Conservation (phyloP, 2,113 vertebrate species). For the Narcine bancroftii region DNA sequence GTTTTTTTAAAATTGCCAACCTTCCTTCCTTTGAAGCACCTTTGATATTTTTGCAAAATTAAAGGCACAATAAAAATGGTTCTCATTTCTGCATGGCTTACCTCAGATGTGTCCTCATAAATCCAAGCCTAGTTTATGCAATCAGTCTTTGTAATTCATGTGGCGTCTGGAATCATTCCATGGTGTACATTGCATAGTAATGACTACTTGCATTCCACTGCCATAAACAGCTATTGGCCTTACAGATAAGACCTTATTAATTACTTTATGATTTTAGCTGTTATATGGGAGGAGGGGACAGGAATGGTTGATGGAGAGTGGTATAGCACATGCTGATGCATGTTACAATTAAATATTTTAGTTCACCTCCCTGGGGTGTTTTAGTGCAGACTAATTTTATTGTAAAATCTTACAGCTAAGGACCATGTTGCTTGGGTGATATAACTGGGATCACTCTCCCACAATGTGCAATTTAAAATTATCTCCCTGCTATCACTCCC, state of each 20-base stretch:
- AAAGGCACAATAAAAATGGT: too few species aligned
- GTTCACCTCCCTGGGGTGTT: neutral
- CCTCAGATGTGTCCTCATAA: too few species aligned
- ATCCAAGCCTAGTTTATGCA: neutral
- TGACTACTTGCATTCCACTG: neutral
- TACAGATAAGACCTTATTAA: neutral
- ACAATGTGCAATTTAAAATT: neutral
- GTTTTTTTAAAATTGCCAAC: too few species aligned
- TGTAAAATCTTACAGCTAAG: neutral
- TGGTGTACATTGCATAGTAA: neutral
- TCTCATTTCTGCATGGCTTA: neutral
- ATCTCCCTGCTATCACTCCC: neutral
- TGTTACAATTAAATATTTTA: neutral
- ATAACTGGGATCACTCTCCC: neutral
- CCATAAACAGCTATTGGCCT: neutral
- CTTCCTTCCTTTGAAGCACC: too few species aligned
- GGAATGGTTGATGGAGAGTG: neutral
- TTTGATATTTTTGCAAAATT: too few species aligned
- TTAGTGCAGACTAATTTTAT: neutral
- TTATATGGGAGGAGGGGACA: neutral
- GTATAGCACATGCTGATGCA: neutral
- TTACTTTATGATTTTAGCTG: neutral
- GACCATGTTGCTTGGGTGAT: neutral
- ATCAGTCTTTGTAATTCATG: neutral
- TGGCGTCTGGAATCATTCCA: neutral